Percentiles rank a stretch among this genome's conserved stretches.
Evolutionary conservation across 1,140 invertebrate species (phyloP).

Genomic region (Calycopis cecrops): DNA sequence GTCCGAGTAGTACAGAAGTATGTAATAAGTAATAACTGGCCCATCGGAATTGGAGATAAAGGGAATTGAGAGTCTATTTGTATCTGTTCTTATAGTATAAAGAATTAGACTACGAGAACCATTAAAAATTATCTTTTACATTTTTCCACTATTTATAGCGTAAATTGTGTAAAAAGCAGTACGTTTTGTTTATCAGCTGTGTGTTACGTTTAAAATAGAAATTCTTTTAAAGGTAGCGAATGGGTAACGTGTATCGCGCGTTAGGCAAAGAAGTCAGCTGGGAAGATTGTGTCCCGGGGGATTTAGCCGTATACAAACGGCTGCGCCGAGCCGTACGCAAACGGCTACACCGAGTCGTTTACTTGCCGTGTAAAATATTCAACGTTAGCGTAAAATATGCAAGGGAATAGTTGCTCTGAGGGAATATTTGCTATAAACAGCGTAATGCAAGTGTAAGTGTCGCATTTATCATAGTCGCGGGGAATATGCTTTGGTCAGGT

Average conservation of each 20-base stretch:
- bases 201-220: slow-evolving; percentile 20
- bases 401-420: slow-evolving; percentile 20
- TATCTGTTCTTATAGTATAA: no score
- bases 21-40: no score
- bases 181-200: slow-evolving; percentile 10
- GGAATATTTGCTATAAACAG: no score
- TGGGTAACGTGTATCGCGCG: slow-evolving; percentile 41
- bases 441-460: no score
- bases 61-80: no score
- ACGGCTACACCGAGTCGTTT: slow-evolving; percentile 35
- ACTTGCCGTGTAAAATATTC: slow-evolving; percentile 56
- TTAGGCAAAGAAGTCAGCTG: slow-evolving; percentile 35
- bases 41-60: no score
- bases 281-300: slow-evolving; percentile 59
- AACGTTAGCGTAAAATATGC: slow-evolving; percentile 37
- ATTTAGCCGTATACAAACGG: slow-evolving; percentile 50
- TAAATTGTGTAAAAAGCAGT: slow-evolving; percentile 21
- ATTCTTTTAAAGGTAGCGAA: slow-evolving; percentile 37
- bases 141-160: slow-evolving; percentile 12
- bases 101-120: no score
- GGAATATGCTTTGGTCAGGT: no score
- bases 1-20: no score
- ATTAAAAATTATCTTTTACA: no score
- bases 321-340: slow-evolving; percentile 37
- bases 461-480: no score